phyloP scores from a whole-genome alignment of 1,140 invertebrate genomes.

The Nixonia krombeini region DNA sequence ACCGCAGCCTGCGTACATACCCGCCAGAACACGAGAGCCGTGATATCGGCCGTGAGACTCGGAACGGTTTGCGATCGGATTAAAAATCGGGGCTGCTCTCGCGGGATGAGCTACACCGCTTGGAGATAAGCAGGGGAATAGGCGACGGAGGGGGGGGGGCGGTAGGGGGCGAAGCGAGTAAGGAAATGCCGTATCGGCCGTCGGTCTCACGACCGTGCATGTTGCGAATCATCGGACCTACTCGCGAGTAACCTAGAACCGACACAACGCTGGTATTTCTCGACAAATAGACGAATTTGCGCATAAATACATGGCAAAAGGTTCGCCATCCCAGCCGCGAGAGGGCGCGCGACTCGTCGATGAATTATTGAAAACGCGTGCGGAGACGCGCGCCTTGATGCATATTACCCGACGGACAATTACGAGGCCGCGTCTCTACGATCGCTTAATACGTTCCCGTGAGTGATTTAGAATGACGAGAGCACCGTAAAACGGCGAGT shows the following conservation, averaged over 20 bases:
- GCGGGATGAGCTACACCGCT: no score
- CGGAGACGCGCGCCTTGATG: no score
- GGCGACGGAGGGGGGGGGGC: no score
- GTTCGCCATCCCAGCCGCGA: slow-evolving; percentile 20
- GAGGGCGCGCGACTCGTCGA: slow-evolving; percentile 8
- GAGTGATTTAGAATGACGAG: slow-evolving; percentile 37
- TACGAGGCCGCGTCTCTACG: slow-evolving; percentile 25
- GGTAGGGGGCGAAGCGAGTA: slow-evolving; percentile 16
- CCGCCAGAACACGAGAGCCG: no score
- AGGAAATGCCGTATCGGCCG: slow-evolving; percentile 24
- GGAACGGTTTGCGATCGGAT: slow-evolving; percentile 12
- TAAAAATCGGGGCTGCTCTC: slow-evolving; percentile 16
- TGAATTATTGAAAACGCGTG: slow-evolving; percentile 42
- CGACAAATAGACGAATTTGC: slow-evolving; percentile 63
- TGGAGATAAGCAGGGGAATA: no score
- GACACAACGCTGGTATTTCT: slow-evolving; percentile 59
- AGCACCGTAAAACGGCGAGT: slow-evolving; percentile 31
- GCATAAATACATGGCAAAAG: slow-evolving; percentile 62
- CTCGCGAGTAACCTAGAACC: slow-evolving; percentile 57
- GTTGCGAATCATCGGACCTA: slow-evolving; percentile 43
- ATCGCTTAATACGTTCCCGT: slow-evolving; percentile 23
- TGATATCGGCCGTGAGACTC: slow-evolving; percentile 1
- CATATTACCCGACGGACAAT: not conserved
- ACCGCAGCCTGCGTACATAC: not conserved
- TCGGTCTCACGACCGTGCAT: slow-evolving; percentile 55